Evolutionary conservation across 30 jellyfish, hydroid and myxozoan species (phyloP), one percentile per base, ranked within the genome.

Genomic region (Catostylus mosaicus): DNA sequence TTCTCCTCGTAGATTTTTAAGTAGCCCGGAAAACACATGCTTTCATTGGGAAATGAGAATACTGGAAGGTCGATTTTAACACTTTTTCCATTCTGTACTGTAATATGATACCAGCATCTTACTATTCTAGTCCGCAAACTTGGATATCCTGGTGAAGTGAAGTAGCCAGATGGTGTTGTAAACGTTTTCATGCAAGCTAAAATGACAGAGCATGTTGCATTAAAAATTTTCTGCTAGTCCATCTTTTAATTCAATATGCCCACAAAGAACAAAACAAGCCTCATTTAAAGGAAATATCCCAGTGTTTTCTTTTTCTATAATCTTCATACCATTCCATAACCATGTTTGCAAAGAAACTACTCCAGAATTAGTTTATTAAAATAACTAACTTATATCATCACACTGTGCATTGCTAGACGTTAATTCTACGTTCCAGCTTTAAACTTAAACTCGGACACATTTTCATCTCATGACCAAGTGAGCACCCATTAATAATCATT

Each of bases 141-240:
- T 1, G 77, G 77, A 31, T 26, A 19, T 11, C 38, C 77, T 26
- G 77, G 77, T 3, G 77, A 65, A 26, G 35, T 26, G 54, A 65
- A 65, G 24, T 20, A 6, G 77, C 77, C 77, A 22, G 77, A 65
- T 11, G 30, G 33, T 65, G 77, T 26, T 54, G 46, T 22, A 16
- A 65, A 0, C 54, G 0, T 50, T 3, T 50, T 10, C 2, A 3
- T 6, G 20, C 63, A 50, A 2, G 24, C 63, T 50, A 18, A 50
- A 50, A 50, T 6, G 16, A 43, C 16, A 50, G 24, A 50, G 63
- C 4, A 23, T 27, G 20, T 50, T 23, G 63, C 6, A 50, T 50
- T 50, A 50, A 16, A n/a, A n/a, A n/a, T n/a, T n/a, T n/a, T n/a
- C n/a, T 50, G 4, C 54, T 6, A 43, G 14, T 6, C 16, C 8